Percentiles rank a stretch among this genome's conserved stretches.
These are phyloP conservation scores for Platycheirus rosarum DNA, from an alignment of 2,888 invertebrate genomes.

Conservation along the genomic window DNA sequence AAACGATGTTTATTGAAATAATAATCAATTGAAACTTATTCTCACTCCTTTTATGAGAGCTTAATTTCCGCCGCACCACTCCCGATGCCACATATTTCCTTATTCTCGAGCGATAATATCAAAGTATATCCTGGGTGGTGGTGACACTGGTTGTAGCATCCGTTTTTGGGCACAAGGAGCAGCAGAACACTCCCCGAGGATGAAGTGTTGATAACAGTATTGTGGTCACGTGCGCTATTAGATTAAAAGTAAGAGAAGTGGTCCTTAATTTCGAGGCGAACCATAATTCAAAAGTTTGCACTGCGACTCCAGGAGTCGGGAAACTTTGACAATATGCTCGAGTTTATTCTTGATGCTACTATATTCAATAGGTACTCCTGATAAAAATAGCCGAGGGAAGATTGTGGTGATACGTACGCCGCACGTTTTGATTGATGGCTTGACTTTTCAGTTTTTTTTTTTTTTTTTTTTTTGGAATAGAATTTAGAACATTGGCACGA, in stretches of 20 bases:
- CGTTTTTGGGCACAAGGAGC: conserved; percentile 16
- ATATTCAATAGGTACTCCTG: conserved; percentile 35
- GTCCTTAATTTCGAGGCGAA: conserved; percentile 71
- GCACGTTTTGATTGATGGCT: conserved; percentile 71
- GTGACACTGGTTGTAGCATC: conserved; percentile 61
- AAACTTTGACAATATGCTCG: conserved; percentile 66
- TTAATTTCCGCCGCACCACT: conserved; percentile 65
- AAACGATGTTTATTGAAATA: conserved; percentile 73
- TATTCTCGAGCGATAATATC: conserved; percentile 52
- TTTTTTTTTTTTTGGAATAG: no score
- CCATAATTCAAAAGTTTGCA: conserved; percentile 70
- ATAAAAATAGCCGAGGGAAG: conserved; percentile 44
- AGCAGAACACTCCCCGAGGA: conserved; percentile 54
- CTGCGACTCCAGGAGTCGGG: not conserved
- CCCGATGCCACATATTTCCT: conserved; percentile 45
- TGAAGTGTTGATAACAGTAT: conserved; percentile 60
- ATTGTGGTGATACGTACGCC: conserved; percentile 46
- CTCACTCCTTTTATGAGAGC: conserved; percentile 61
- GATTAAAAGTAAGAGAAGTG: conserved; percentile 72
- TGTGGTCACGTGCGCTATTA: conserved; percentile 71
- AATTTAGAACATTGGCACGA: no score
- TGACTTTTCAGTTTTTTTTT: conserved; percentile 47
- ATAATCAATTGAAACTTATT: conserved; percentile 70
- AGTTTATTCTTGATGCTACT: conserved; percentile 18
- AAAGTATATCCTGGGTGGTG: conserved; percentile 44